Evolutionary conservation across 2,888 invertebrate species (phyloP), one percentile per base, ranked within the genome.

Genomic region (Rotaria sp.): DNA sequence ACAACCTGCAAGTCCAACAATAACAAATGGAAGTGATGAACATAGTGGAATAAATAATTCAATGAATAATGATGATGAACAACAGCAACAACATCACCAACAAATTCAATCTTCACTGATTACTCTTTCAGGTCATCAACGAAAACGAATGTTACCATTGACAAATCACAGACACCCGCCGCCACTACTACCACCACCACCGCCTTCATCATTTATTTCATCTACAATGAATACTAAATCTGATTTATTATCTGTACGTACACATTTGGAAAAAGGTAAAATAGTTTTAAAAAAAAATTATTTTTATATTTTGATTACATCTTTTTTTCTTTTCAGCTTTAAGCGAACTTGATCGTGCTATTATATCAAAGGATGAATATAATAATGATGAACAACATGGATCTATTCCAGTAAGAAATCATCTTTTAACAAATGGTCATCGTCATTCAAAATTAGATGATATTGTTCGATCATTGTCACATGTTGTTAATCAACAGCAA

Each of bases 381-480:
- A 30, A 18, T 67, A 2, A 35, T 67, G 67, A 67, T 67, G 67
- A 67, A 35, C 67, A 67, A 35, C 30, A 35, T 35, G 18, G 35
- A 35, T 67, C 67, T 0, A 35, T 21, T 35, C 18, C 21, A 35
- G 5, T 15, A 35, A 67, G 18, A 35, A 67, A 18, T 67, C 67
- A 67, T 67, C 21, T 35, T 0, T 35, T 67, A 35, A 67, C 35
- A 7, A 67, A 67, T 21, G 67, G 67, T 21, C 67, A 67, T 35
- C 67, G 67, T 80, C 80, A 80, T 80, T 80, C 80, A 45, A 80
- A 45, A 45, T 38, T 80, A 45, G 80, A 80, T 80, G 80, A 80
- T 45, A 41, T 80, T 41, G 80, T 80, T 1, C 80, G 80, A n/a
- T 41, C 80, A 24, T 26, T 80, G n/a, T 41, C 41, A 11, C 8